phyloP scores from a whole-genome alignment of 2,113 vertebrate genomes.

The Lophius piscatorius region DNA sequence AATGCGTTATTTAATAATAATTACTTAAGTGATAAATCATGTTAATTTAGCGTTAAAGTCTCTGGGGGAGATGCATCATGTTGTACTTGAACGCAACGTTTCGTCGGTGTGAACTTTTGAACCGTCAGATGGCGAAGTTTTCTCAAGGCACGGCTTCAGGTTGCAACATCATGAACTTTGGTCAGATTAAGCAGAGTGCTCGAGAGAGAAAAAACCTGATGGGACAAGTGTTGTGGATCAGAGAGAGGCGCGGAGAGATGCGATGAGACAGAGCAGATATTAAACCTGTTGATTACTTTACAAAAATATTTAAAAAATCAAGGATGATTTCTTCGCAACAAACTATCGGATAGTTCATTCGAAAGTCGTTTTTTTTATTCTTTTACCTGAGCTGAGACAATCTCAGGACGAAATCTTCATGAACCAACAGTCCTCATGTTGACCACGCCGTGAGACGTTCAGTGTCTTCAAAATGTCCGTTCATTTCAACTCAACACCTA shows the following conservation, averaged over 20 bases:
- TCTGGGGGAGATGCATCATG: too few species aligned
- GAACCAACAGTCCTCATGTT: neutral
- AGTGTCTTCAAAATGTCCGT: neutral
- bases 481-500: neutral
- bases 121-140: slow-evolving; percentile 57
- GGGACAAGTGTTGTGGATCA: slow-evolving; percentile 1
- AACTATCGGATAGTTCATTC: neutral
- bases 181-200: slow-evolving; percentile 9
- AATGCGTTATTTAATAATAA: too few species aligned
- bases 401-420: neutral
- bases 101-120: neutral
- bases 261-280: neutral
- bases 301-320: neutral
- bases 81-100: slow-evolving; percentile 2
- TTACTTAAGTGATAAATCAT: too few species aligned
- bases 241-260: neutral
- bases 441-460: neutral
- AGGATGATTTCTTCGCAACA: neutral
- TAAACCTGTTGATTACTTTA: neutral
- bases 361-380: neutral
- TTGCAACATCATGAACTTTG: slow-evolving; percentile 39
- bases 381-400: neutral
- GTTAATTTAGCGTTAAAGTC: too few species aligned
- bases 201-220: neutral
- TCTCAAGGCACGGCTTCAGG: neutral